Conservation (phyloP, 2,797 vertebrate species). For the Gephyroberyx darwinii region DNA sequence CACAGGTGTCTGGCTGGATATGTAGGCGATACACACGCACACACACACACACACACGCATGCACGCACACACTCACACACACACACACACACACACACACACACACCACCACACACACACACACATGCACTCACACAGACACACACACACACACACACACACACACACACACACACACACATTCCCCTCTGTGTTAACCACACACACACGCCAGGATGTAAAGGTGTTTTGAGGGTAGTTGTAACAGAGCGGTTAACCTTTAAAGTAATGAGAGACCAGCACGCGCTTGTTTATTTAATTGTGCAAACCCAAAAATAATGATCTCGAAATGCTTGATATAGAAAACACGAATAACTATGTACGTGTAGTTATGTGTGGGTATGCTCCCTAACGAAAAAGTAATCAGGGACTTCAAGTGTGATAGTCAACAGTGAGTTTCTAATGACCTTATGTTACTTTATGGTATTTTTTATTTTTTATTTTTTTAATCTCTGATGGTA, state of each 20-base stretch:
- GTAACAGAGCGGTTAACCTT: too few species aligned
- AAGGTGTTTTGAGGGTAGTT: not conserved
- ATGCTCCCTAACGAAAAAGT: too few species aligned
- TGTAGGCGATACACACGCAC: not conserved
- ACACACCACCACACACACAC: not conserved
- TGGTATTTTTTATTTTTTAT: too few species aligned
- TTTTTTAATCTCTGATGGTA: too few species aligned
- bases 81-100: not conserved
- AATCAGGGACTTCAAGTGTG: too few species aligned
- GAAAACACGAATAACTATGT: too few species aligned
- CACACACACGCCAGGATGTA: not conserved
- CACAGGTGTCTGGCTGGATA: conserved; percentile 15
- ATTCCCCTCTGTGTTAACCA: not conserved
- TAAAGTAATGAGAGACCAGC: too few species aligned
- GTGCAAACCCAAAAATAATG: not conserved
- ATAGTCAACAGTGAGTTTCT: too few species aligned
- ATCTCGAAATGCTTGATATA: too few species aligned
- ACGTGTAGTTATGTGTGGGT: too few species aligned
- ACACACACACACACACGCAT: not conserved
- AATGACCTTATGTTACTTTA: not conserved
- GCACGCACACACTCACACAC: not conserved
- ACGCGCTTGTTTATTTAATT: too few species aligned
- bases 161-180: not conserved
- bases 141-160: not conserved
- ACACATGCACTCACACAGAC: not conserved